Base-by-base conservation (phyloP, 2,113 vertebrate genomes). In the Siniperca chuatsi region DNA sequence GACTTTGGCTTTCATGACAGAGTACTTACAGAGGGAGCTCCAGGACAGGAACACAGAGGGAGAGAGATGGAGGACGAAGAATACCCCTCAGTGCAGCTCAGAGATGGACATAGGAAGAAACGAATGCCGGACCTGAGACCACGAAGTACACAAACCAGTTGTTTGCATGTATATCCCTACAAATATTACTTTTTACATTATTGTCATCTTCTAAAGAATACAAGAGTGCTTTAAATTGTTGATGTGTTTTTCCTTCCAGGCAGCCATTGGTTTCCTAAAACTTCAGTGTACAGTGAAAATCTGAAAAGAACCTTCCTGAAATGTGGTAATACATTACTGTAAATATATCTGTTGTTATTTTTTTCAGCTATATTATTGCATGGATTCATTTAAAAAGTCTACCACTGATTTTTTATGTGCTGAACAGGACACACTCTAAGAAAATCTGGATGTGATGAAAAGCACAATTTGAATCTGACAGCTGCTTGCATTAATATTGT, bases 1-100 rank as follows among this genome's bases (percentile, higher is more conserved):
- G 87, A 87, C 87, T 85, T 90, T 89, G 54, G 80, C 88, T 92
- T 93, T 93, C 78, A 94, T 86, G 89, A 82, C 61, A 68, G 78
- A 84, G 75, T 80, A 90, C 82, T 77, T 82, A 55, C 67, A 87
- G 84, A 62, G n/a, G 68, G 67, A 83, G 79, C 58, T 73, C 40
- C 46, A 81, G 75, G 52, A 86, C 71, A 88, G 68, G 44, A 66
- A 57, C 29, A 44, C 12, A 46, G 29, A 50, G 50, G 20, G 15
- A 33, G 20, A 29, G 15, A 46, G 58, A 74, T 25, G 62, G 73
- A 57, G 73, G 54, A 69, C 4, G 12, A 55, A 84, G 70, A 78
- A 72, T 65, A 78, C 69, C 64, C 42, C 80, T 74, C 15, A 23
- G 65, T 68, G 35, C 18, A 66, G 70, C 57, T 61, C 68, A n/a